These are phyloP conservation scores for Apis florea DNA, from an alignment of 1,140 invertebrate species.

Conservation along the genomic window DNA sequence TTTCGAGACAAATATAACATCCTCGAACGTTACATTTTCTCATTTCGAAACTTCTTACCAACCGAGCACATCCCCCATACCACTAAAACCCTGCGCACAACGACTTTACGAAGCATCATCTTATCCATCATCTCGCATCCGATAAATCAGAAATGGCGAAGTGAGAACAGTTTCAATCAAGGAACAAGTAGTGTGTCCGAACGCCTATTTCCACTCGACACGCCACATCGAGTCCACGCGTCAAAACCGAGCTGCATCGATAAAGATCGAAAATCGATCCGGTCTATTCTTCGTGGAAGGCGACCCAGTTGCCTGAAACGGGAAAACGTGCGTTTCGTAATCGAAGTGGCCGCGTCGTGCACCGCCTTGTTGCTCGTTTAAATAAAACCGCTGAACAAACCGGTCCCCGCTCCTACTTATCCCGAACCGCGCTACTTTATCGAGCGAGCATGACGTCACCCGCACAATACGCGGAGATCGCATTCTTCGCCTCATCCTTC, in stretches of 20 bases:
- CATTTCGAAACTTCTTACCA: too few relatives aligned
- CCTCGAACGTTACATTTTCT: too few relatives aligned
- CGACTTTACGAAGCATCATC: too few relatives aligned
- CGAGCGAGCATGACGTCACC: conserved; percentile 27
- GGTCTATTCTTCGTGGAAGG: not conserved
- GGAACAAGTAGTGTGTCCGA: too few relatives aligned
- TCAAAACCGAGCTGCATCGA: not conserved
- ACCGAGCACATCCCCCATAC: too few relatives aligned
- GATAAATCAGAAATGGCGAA: too few relatives aligned
- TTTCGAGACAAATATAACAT: too few relatives aligned
- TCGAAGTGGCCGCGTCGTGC: not conserved
- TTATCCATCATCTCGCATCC: too few relatives aligned
- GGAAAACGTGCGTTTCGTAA: conserved; percentile 14
- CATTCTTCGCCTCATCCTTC: conserved; percentile 50
- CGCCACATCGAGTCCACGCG: not conserved
- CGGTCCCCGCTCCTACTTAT: conserved; percentile 33
- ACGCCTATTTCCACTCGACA: too few relatives aligned
- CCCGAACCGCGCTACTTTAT: conserved; percentile 11
- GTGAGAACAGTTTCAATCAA: too few relatives aligned
- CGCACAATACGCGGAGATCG: conserved; percentile 6
- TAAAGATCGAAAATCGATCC: conserved; percentile 3
- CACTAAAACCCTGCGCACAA: too few relatives aligned
- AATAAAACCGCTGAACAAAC: conserved; percentile 36
- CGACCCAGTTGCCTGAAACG: conserved; percentile 30
- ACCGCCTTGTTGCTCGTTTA: conserved; percentile 11